Percentiles rank a stretch among this genome's conserved stretches.
phyloP scores from a whole-genome alignment of 2,797 vertebrate genomes.

The Simalia tracyae region DNA sequence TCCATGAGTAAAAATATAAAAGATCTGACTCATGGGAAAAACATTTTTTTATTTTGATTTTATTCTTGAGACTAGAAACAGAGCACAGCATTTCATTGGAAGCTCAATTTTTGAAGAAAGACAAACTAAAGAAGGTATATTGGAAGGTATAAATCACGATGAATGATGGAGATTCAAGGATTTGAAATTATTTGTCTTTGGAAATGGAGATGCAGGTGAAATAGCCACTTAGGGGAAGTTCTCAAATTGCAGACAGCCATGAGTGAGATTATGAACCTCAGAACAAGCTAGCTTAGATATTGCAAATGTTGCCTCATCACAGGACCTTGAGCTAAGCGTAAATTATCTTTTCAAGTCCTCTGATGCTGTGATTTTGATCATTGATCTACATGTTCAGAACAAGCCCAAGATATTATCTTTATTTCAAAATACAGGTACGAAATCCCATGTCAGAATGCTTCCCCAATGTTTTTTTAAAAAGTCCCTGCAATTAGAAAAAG shows the following conservation, averaged over 20 bases:
- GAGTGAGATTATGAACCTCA: not conserved
- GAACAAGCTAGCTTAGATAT: not conserved
- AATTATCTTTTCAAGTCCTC: not conserved
- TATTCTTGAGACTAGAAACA: not conserved
- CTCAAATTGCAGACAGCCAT: not conserved
- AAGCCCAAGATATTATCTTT: not conserved
- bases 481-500: not conserved
- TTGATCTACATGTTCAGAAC: not conserved
- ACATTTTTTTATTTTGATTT: not conserved
- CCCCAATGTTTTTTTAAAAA: not conserved
- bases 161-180: not conserved
- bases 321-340: not conserved
- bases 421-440: not conserved
- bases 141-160: not conserved
- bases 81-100: not conserved
- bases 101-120: not conserved
- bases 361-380: not conserved
- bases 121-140: not conserved
- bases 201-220: not conserved
- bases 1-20: not conserved
- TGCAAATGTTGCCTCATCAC: not conserved
- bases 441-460: not conserved
- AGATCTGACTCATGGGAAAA: not conserved
- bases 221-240: not conserved
- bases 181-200: not conserved